Evolutionary conservation across 1,140 invertebrate species (phyloP), one percentile per base, ranked within the genome.

Genomic region (Chymomyza costata): DNA sequence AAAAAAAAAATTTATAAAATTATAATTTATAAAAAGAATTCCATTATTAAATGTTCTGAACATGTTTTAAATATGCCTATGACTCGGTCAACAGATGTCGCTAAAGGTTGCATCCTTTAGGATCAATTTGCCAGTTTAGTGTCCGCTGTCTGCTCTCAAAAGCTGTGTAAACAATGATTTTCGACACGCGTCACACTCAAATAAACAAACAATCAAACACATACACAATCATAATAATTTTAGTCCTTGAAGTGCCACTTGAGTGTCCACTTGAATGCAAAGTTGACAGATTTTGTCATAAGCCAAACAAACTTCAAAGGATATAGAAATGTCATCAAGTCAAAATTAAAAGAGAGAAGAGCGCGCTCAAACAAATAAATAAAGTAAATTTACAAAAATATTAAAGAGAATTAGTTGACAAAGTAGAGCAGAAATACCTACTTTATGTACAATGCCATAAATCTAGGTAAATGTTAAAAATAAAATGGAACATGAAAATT

Each of bases 281-380:
- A 54, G 70, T 64, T 78, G 73, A 76, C 71, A 76, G 71, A 78
- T 71, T 76, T 78, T 53, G 50, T 56, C 50, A 61, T 47, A 49
- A 31, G 17, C 44, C 53, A 58, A 57, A 65, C 56, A 64, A 47
- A 60, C 44, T 49, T 61, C 61, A 56, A 34, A 51, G 49, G 35
- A 61, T 47, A 17, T 31, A 53, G 31, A 47, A 53, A 68, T 68
- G 68, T 70, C 65, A 65, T 38, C 48, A 59, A 66, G 66, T 78
- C 71, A 78, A 71, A n/a, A n/a, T n/a, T n/a, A n/a, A n/a, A n/a
- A n/a, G n/a, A n/a, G n/a, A n/a, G n/a, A n/a, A n/a, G n/a, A n/a
- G n/a, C n/a, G n/a, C 37, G 71, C 71, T 80, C 73, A 76, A 76
- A 76, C 66, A 76, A 71, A 78, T 78, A 62, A 80, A 71, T 76